Conservation (phyloP, 2,888 invertebrate species). For the Andrena camellia region DNA sequence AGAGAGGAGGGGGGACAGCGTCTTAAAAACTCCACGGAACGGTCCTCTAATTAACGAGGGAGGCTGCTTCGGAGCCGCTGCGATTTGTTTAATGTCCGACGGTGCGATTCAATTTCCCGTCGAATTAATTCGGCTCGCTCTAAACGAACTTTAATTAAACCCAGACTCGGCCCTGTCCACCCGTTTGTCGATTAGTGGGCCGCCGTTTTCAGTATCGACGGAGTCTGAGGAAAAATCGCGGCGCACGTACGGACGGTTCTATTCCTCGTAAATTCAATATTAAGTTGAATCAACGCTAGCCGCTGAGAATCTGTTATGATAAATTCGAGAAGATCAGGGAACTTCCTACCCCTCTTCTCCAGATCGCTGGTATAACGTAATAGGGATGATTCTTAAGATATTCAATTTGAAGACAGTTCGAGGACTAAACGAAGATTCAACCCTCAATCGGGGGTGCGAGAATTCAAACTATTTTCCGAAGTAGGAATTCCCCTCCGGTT, state of each 20-base stretch:
- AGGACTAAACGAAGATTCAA: background rate
- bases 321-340: too few species aligned
- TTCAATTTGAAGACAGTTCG: background rate
- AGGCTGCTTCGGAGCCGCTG: constrained; percentile 18
- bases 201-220: background rate
- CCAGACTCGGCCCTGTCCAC: background rate
- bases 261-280: too few species aligned
- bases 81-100: constrained; percentile 55
- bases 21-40: constrained; percentile 43
- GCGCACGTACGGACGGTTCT: background rate
- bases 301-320: too few species aligned
- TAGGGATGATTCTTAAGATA: too few species aligned
- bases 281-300: too few species aligned
- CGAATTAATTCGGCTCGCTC: constrained; percentile 53
- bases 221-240: constrained; percentile 7
- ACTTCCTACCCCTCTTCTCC: too few species aligned
- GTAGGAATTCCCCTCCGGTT: background rate
- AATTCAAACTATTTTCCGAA: background rate
- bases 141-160: constrained; percentile 59
- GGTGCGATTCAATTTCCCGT: constrained; percentile 59
- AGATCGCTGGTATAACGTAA: too few species aligned
- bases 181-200: background rate
- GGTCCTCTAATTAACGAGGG: constrained; percentile 50
- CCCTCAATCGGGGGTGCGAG: background rate
- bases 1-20: background rate